phyloP scores from a whole-genome alignment of 2,113 vertebrate species.

The Pelobates fuscus region DNA sequence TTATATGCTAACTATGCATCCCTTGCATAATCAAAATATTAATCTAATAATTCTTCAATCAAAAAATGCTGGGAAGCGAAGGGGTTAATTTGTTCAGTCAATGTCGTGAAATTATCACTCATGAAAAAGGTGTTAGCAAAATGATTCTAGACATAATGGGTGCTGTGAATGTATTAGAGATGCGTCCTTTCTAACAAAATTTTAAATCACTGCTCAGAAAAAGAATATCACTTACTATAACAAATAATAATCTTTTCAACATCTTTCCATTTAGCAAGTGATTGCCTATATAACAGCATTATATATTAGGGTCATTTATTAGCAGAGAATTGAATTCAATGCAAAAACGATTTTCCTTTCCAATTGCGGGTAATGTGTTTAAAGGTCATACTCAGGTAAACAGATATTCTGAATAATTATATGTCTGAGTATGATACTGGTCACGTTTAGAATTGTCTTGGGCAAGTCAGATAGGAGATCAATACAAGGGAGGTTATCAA shows the following conservation, averaged over 20 bases:
- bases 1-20: too few species aligned
- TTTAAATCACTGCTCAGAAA: not conserved
- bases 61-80: too few species aligned
- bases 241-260: constrained; percentile 16
- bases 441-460: not conserved
- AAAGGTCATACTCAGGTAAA: not conserved
- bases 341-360: not conserved
- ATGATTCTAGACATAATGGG: not conserved
- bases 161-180: not conserved
- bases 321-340: not conserved
- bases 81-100: too few species aligned
- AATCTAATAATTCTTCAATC: too few species aligned
- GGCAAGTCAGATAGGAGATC: not conserved
- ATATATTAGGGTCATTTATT: not conserved
- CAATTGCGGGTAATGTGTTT: not conserved
- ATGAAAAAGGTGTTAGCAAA: too few species aligned
- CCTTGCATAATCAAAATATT: too few species aligned
- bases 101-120: too few species aligned
- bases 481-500: too few species aligned
- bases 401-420: not conserved
- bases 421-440: not conserved
- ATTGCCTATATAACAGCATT: constrained; percentile 9
- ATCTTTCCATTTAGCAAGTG: constrained; percentile 16
- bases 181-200: not conserved
- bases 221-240: constrained; percentile 5